Evolutionary conservation across 2,888 invertebrate species (phyloP).

Genomic region (Miltochrista miniata): DNA sequence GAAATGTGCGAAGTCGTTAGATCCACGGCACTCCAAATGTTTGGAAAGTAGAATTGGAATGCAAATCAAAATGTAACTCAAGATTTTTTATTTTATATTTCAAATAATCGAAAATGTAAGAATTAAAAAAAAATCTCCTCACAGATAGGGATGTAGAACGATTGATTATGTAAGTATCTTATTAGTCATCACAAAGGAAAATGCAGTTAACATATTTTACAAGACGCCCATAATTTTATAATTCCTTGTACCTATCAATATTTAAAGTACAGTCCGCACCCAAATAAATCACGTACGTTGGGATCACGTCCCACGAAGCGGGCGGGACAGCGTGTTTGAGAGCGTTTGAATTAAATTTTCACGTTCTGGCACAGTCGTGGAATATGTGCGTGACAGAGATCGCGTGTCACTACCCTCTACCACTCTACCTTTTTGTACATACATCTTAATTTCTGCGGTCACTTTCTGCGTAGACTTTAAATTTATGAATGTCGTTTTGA

Average conservation of each 20-base stretch:
- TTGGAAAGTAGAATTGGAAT: too few species aligned
- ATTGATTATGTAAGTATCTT: too few species aligned
- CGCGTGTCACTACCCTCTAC: conserved; percentile 26
- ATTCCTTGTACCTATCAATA: conserved; percentile 12
- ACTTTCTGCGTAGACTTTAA: conserved; percentile 29
- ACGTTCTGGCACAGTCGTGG: conserved; percentile 22
- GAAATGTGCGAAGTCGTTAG: too few species aligned
- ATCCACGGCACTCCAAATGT: too few species aligned
- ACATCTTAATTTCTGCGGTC: conserved; percentile 37
- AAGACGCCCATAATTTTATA: neutral
- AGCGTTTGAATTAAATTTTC: conserved; percentile 54
- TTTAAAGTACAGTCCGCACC: conserved; percentile 34
- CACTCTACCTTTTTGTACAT: conserved; percentile 20
- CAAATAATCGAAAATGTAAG: too few species aligned
- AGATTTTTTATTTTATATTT: too few species aligned
- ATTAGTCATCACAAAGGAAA: too few species aligned
- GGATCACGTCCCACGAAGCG: conserved; percentile 43
- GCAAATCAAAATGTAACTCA: too few species aligned
- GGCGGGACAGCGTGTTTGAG: conserved; percentile 36
- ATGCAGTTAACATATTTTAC: too few species aligned
- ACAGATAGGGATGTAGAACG: too few species aligned
- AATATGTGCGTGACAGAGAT: conserved; percentile 38
- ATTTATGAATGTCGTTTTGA: conserved; percentile 27
- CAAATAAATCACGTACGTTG: conserved; percentile 47
- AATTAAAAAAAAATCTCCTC: too few species aligned